phyloP scores from a whole-genome alignment of 2,888 invertebrate species.

The Agonopterix subpropinquella region DNA sequence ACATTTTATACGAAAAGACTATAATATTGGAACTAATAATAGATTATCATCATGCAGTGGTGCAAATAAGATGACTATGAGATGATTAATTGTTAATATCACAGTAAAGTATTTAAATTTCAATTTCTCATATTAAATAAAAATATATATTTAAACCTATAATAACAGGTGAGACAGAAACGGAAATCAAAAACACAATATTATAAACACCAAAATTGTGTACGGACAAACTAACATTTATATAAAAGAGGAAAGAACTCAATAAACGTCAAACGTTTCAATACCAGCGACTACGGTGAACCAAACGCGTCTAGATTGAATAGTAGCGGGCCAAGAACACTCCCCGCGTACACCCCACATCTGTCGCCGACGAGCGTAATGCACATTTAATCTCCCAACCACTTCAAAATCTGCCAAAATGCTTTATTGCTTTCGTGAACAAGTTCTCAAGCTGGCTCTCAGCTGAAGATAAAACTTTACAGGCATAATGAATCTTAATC shows the following conservation, averaged over 20 bases:
- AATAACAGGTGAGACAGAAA: no score
- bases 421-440: conserved; percentile 67
- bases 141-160: no score
- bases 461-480: conserved; percentile 66
- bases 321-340: conserved; percentile 16
- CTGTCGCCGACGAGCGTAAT: conserved; percentile 58
- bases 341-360: conserved; percentile 16
- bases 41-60: no score
- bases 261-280: conserved; percentile 28
- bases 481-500: conserved; percentile 73
- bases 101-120: no score
- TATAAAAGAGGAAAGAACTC: conserved; percentile 11
- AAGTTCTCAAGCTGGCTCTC: conserved; percentile 53
- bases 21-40: no score
- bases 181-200: neutral
- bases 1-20: no score
- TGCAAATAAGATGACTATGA: no score
- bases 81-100: no score
- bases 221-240: conserved; percentile 1
- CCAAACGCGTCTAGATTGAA: conserved; percentile 16
- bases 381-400: conserved; percentile 66
- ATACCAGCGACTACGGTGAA: conserved; percentile 19
- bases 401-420: conserved; percentile 71
- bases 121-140: no score
- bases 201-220: neutral